Evolutionary conservation across 2,888 invertebrate genomes (phyloP), one percentile per base, ranked within the genome.

Genomic region (Calliopum simillimum): DNA sequence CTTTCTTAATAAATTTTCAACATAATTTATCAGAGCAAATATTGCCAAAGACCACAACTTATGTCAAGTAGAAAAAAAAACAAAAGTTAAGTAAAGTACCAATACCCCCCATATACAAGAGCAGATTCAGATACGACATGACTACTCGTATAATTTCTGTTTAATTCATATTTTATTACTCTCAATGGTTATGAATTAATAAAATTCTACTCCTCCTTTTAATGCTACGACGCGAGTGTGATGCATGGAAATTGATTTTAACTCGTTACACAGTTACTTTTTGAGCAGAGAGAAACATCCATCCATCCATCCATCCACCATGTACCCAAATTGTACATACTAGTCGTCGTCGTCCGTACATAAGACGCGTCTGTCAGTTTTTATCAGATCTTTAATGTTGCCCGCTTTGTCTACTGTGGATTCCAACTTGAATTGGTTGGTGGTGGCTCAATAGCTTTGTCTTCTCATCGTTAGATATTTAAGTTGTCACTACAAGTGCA

Each of bases 161-260:
- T 71, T 71, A 71, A 71, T 71, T 71, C 58, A 61, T 62, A 71
- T 71, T 67, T 71, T 62, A 67, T 70, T 46, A 33, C 25, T 44
- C 55, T 55, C 49, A 23, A 41, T 16, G 25, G 44, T 44, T 41
- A 53, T 14, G 44, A 25, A 43, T 53, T 21, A 33, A 66, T 16
- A 25, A 59, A 19, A 33, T 25, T 51, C 51, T 19, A 53, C 43
- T 53, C 5, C 33, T 19, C 14, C 16, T 46, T 47, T 62, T 33
- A n/a, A 25, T 44, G 44, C 63, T 23, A 47, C 23, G 47, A 13
- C 13, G 21, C 21, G 33, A 21, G 25, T 19, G 19, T 33, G 44
- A 19, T 51, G 51, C 64, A 65, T 65, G 33, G 16, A 51, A 70
- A 65, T 70, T 59, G 65, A 51, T 47, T 59, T 59, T 49, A 59